A percentile compares a stretch with the other conserved stretches of the same genome.
These are phyloP conservation scores for Octodon degus DNA, from an alignment of 2,113 vertebrate genomes.

Conservation along the genomic window DNA sequence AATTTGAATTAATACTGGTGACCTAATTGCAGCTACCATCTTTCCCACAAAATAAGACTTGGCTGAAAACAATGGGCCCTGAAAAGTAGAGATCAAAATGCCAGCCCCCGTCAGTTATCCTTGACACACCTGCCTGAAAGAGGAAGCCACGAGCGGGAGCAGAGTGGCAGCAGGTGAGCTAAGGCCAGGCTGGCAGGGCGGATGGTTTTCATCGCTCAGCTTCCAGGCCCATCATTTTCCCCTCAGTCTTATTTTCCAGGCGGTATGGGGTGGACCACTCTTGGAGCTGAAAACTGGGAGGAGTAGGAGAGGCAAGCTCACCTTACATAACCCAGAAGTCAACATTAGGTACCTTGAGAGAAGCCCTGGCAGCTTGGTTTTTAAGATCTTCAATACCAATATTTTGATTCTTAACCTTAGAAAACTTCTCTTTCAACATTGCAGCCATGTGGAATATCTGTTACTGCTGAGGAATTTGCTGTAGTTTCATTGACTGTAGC, in stretches of 20 bases:
- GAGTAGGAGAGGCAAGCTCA: conserved; percentile 23
- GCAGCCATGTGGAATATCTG: conserved; percentile 57
- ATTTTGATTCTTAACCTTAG: conserved; percentile 73
- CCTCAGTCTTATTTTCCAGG: background rate
- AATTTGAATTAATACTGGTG: conserved; percentile 11
- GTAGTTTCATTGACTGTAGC: conserved; percentile 66
- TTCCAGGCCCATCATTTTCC: background rate
- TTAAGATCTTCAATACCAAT: conserved; percentile 29
- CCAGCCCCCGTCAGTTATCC: background rate
- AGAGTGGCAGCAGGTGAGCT: background rate
- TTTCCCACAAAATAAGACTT: background rate
- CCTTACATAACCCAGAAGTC: conserved; percentile 63
- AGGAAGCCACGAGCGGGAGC: background rate
- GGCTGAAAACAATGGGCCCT: background rate
- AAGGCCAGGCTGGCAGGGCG: background rate
- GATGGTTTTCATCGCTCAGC: background rate
- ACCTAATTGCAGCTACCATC: background rate
- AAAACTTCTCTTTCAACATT: conserved; percentile 60
- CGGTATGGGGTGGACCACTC: background rate
- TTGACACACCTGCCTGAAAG: background rate
- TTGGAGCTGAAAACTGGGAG: background rate
- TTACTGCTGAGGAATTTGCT: conserved; percentile 70
- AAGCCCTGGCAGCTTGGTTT: conserved; percentile 44
- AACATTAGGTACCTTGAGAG: background rate
- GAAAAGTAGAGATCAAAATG: background rate